Conservation (phyloP, 2,113 vertebrate genomes). For the Rhea americana region DNA sequence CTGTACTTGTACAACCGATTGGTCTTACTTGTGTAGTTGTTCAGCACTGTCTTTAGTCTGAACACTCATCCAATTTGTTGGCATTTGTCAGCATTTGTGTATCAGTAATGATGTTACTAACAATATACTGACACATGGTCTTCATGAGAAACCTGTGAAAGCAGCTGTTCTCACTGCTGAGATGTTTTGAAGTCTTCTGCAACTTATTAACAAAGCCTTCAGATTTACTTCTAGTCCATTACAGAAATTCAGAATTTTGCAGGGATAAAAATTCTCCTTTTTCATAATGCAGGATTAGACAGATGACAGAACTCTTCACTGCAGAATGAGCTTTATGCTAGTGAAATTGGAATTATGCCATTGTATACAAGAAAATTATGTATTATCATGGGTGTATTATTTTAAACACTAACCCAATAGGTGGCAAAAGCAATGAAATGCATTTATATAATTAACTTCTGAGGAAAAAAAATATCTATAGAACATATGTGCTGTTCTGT, state of each 20-base stretch:
- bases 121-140: not conserved
- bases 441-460: not conserved
- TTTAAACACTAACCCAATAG: not conserved
- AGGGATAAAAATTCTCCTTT: not conserved
- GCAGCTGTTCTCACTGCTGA: not conserved
- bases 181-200: not conserved
- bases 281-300: not conserved
- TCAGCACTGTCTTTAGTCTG: not conserved
- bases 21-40: accelerated
- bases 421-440: not conserved
- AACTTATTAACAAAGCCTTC: not conserved
- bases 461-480: not conserved
- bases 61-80: not conserved
- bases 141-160: not conserved
- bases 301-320: not conserved
- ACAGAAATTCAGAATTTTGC: not conserved
- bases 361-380: not conserved
- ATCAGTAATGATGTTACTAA: not conserved
- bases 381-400: not conserved
- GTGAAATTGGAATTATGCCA: not conserved
- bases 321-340: not conserved
- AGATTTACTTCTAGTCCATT: not conserved
- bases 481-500: not conserved
- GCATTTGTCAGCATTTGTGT: not conserved
- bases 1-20: accelerated